A percentile compares a stretch with the other conserved stretches of the same genome.
Evolutionary conservation across 2,797 vertebrate species (phyloP).

Genomic region (Tamandua tetradactyla): DNA sequence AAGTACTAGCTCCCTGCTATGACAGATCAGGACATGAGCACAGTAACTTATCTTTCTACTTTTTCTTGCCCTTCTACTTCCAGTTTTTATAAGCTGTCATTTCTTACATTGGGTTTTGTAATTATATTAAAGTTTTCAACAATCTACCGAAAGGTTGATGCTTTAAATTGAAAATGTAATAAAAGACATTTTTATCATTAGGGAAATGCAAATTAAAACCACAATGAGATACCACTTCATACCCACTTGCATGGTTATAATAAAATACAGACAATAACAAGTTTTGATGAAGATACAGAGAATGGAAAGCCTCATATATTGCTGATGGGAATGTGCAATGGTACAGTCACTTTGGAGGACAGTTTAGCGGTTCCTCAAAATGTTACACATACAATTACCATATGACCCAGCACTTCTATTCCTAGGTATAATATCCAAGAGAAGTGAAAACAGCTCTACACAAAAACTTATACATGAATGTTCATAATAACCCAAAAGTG

Average conservation of each 20-base stretch:
- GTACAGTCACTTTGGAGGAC: not conserved
- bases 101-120: not conserved
- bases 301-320: rapidly evolving
- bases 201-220: no score
- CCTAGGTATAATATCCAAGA: not conserved
- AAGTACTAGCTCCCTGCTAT: not conserved
- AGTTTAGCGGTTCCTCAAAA: not conserved
- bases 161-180: not conserved
- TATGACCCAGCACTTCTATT: not conserved
- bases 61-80: not conserved
- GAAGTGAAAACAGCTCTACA: not conserved
- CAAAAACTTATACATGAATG: not conserved
- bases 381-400: not conserved
- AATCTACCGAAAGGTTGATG: not conserved
- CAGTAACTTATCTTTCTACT: rapidly evolving
- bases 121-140: not conserved
- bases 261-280: no score
- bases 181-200: no score
- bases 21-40: rapidly evolving
- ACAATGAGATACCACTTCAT: rapidly evolving
- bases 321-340: not conserved
- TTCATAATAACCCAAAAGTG: not conserved
- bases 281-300: no score
- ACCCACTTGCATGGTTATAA: not conserved
- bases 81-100: not conserved